A percentile compares a stretch with the other conserved stretches of the same genome.
These are phyloP conservation scores for Eupeodes corollae DNA, from an alignment of 1,140 invertebrate species.

Conservation along the genomic window DNA sequence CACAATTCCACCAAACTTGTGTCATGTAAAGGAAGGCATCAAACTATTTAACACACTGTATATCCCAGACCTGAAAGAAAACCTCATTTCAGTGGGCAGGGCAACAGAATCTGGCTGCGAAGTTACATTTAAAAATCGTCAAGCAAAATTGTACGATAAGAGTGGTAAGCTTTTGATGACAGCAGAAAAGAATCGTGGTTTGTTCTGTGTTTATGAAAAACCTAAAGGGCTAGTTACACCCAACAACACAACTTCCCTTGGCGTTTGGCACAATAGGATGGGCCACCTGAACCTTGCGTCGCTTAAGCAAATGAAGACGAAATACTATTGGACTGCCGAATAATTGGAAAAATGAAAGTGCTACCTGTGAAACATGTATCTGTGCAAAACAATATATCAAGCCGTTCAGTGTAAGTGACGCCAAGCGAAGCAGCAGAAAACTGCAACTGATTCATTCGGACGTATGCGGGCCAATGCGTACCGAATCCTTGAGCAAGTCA, in stretches of 20 bases:
- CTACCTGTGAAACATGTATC: slow-evolving; percentile 1
- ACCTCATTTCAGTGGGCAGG: too few species aligned
- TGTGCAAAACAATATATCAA: neutral
- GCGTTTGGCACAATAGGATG: slow-evolving; percentile 2
- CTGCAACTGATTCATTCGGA: slow-evolving; percentile 32
- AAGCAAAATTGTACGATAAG: too few species aligned
- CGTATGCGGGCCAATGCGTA: slow-evolving; percentile 34
- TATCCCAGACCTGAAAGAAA: slow-evolving; percentile 1
- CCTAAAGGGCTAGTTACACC: neutral
- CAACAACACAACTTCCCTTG: neutral
- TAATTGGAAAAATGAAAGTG: neutral
- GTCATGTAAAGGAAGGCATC: neutral
- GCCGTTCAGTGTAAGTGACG: neutral
- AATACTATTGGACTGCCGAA: slow-evolving; percentile 1
- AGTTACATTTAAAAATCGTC: too few species aligned
- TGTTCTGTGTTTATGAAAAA: neutral
- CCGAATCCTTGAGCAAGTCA: slow-evolving; percentile 20
- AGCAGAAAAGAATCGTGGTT: neutral
- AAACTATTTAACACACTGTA: slow-evolving; percentile 1
- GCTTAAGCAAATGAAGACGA: neutral
- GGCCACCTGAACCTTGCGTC: slow-evolving; percentile 6
- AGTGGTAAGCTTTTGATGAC: too few species aligned
- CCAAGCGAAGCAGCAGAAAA: neutral
- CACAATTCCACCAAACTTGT: neutral
- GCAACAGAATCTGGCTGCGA: too few species aligned